phyloP scores from a whole-genome alignment of 92 coral and sea anemone species.

The Bergia puertoricense region DNA sequence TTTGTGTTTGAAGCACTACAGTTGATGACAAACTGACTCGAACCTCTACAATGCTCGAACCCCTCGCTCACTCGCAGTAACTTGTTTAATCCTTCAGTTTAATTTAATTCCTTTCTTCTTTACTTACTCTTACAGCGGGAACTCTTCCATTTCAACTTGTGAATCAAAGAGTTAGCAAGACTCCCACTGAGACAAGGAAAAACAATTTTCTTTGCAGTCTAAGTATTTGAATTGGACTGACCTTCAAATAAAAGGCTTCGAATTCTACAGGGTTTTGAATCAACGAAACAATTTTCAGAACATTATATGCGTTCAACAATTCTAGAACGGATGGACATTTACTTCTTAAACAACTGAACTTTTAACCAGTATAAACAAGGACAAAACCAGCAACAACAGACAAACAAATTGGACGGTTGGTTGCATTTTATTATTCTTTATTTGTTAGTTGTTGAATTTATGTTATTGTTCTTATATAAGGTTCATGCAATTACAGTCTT shows the following conservation, averaged over 20 bases:
- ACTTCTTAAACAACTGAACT: too few relatives aligned
- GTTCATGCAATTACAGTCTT: not conserved
- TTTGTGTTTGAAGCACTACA: not conserved
- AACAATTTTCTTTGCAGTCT: not conserved
- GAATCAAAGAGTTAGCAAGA: not conserved
- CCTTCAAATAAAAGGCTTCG: not conserved
- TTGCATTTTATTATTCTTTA: too few relatives aligned
- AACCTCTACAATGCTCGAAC: not conserved
- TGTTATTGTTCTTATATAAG: not conserved
- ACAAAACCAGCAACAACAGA: not conserved
- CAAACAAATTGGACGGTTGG: not conserved
- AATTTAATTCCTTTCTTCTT: not conserved
- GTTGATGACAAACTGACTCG: not conserved
- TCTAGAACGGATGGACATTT: not conserved
- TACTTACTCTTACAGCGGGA: not conserved
- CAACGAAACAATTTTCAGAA: not conserved
- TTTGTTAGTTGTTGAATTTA: too few relatives aligned
- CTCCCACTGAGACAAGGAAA: not conserved
- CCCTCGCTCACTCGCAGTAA: too few relatives aligned
- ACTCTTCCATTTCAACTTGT: not conserved
- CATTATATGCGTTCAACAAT: too few relatives aligned
- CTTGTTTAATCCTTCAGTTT: not conserved
- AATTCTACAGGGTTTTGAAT: not conserved
- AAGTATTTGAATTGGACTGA: too few relatives aligned
- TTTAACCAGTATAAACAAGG: not conserved